Base-by-base conservation (phyloP, 92 coral and sea anemone genomes). In the Galaxea fascicularis region DNA sequence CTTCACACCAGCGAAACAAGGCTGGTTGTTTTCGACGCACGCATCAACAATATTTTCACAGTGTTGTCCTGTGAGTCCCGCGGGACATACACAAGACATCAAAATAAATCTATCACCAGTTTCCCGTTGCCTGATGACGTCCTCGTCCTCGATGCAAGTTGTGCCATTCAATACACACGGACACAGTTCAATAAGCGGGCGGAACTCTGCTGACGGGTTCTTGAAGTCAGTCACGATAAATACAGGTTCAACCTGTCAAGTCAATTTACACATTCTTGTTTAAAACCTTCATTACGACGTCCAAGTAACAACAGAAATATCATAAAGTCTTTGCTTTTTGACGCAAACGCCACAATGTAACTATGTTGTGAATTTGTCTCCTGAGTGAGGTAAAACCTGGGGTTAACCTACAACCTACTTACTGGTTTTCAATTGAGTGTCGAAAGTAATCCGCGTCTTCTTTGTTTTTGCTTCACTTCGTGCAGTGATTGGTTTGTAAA, bases 91-190 rank as follows among this genome's bases (percentile, higher is more conserved):
- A 62, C 98, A 94, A 4, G 89, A 84, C 82, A 84, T 65, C 10
- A 92, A 47, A 21, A 83, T 11, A 65, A 92, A 92, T 57, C 85
- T 74, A 29, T 68, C 47, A 39, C 89, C 90, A 10, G 58, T 80
- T 47, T 92, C 73, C 44, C 47, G 54, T 47, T 89, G 85, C 22
- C 49, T 54, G 77, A 64, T 73, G 20, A 60, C 82, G 51, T 70
- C 77, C 30, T 80, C 82, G 63, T 84, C 95, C 54, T 74, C 78
- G 45, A 68, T 69, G 68, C 98, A 94, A 21, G 51, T 74, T 25
- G 92, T 91, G 22, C 82, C 90, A 85, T 89, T 79, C n/a, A n/a
- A n/a, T 58, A 90, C 74, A 56, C 98, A 94, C 10, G 95, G 90
- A 60, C 98, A 94, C 20, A 94, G 73, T 24, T 80, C 74, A 54